Base-by-base conservation (phyloP, 2,797 vertebrate genomes). In the Onychomys torridus region DNA sequence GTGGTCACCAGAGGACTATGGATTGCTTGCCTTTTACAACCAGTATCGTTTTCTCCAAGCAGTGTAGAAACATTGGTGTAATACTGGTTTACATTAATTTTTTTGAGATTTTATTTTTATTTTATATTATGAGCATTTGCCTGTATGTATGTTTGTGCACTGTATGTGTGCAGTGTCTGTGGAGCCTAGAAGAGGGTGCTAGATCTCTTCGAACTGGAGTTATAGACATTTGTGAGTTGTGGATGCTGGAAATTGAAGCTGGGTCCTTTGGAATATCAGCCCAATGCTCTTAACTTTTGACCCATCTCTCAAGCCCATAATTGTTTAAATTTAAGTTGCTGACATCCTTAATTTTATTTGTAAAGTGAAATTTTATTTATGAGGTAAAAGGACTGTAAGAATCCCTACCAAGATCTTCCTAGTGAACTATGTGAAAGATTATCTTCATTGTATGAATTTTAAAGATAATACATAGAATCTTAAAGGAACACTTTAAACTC, bases 311-410 rank as follows among this genome's bases (percentile, higher is more conserved):
- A 52, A 69, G 65, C 34, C 13, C 84, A 37, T 52, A 52, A 69
- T 27, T 86, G 84, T 46, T 52, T 52, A n/a, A 69, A 37, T 52
- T 91, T 83, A 96, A 91, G n/a, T 67, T 96, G 21, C 59, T 96
- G 49, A 82, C 75, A 86, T 92, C 9, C 95, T 92, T 55, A 85
- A 96, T 92, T 96, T 93, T 95, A 87, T 91, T 79, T 92, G 27
- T 21, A 55, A 55, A 16, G 55, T 55, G 55, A 55, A 55, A 17
- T 55, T 55, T 55, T 55, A 55, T 55, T 55, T 55, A 16, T 55
- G 16, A 65, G 65, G 46, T 94, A 61, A 52, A 87, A 93, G 32
- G 94, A 78, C 71, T 88, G 12, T 67, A 89, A 89, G 71, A 85
- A 71, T 94, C 90, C 37, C 49, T 96, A 71, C 77, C 17, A 57